Evolutionary conservation across 2,113 vertebrate species (phyloP).

Genomic region (Megaleporinus macrocephalus): DNA sequence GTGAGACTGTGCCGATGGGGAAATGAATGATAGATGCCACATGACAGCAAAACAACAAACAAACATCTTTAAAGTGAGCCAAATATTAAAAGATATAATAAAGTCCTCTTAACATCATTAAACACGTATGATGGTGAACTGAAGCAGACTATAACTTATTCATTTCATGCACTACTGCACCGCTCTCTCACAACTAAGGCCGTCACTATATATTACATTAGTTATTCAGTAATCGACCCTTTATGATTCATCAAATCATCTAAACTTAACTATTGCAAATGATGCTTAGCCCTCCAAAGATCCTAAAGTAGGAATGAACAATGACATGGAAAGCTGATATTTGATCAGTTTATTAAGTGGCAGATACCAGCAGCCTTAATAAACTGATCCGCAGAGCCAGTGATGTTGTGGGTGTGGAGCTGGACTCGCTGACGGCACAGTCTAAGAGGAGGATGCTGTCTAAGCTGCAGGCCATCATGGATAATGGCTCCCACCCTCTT

Average conservation of each 20-base stretch:
- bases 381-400: too few relatives aligned
- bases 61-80: not conserved
- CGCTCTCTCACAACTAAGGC: not conserved
- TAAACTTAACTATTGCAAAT: not conserved
- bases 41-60: not conserved
- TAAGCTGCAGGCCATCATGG: too few relatives aligned
- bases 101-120: not conserved
- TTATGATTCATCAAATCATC: not conserved
- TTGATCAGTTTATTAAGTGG: too few relatives aligned
- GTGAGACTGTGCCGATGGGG: constrained; percentile 5
- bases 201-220: too few relatives aligned
- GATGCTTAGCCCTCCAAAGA: not conserved
- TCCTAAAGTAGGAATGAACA: too few relatives aligned
- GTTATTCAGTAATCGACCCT: too few relatives aligned
- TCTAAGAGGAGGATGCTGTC: too few relatives aligned
- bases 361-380: too few relatives aligned
- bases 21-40: constrained; percentile 21
- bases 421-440: too few relatives aligned
- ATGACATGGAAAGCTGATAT: too few relatives aligned
- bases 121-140: not conserved
- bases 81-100: not conserved
- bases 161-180: not conserved
- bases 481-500: too few relatives aligned
- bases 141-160: not conserved
- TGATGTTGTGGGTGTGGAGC: too few relatives aligned